Evolutionary conservation across 2,888 invertebrate species (phyloP), one percentile per base, ranked within the genome.

Genomic region (Neocrepidodera transversa): DNA sequence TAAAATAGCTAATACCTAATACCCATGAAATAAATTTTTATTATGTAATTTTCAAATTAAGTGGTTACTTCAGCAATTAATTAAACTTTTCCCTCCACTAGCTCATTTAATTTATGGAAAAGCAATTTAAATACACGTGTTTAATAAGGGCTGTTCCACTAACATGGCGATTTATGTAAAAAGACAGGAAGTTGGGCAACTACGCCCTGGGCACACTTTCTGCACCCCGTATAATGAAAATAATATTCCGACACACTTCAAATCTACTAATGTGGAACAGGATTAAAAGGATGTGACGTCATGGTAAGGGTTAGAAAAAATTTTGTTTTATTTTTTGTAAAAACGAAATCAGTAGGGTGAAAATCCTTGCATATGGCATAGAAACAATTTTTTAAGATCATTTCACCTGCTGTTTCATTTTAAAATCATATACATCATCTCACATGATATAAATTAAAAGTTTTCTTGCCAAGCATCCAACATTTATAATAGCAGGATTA

Each of bases 151-250:
- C 66, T 68, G 68, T 64, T 62, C 55, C 63, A 61, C 61, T 57
- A 68, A 65, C 67, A 63, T 49, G 47, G 58, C 63, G 59, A 62
- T 64, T 66, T 54, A 57, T 54, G 57, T 60, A 35, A 56, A 63
- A 65, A 68, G 62, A 63, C 68, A 67, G 69, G 69, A 70, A 67
- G 60, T 62, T 52, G 53, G 51, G 49, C 35, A 38, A 51, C 59
- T 65, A 62, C 58, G 67, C 69, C 66, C 64, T 61, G 64, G 47
- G 65, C 69, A 70, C 68, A 67, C 69, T 70, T 67, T 53, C 32
- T 53, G 40, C 64, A 64, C 63, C 58, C 64, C 50, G 58, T 35
- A 32, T 30, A 52, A 52, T 20, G 18, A 52, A 23, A 17, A 38
- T 60, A 56, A 52, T 60, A 40, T 43, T 36, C 52, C 28, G 43